Percentiles rank a stretch among this genome's conserved stretches.
Evolutionary conservation across 2,888 invertebrate genomes (phyloP).

Genomic region (Leucophora obtusa): DNA sequence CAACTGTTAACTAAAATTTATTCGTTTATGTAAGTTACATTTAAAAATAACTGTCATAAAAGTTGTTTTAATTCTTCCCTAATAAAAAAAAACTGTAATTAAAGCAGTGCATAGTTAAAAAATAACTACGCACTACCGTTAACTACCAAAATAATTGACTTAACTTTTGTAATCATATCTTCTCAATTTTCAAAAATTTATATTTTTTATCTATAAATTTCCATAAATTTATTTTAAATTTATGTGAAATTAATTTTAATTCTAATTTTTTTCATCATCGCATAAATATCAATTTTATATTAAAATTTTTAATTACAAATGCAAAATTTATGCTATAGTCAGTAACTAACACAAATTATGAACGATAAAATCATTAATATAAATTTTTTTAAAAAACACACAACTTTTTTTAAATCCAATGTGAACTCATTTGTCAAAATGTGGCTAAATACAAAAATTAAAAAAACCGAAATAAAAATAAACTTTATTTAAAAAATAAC

Average conservation of each 20-base stretch:
- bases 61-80: too few relatives aligned
- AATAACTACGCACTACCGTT: too few relatives aligned
- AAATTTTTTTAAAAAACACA: conserved; percentile 43
- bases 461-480: conserved; percentile 13
- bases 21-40: too few relatives aligned
- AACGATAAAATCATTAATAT: conserved; percentile 51
- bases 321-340: neutral
- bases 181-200: too few relatives aligned
- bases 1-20: too few relatives aligned
- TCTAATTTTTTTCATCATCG: conserved; percentile 14
- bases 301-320: conserved; percentile 35
- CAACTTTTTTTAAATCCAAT: conserved; percentile 33
- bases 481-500: neutral
- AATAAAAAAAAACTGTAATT: too few relatives aligned
- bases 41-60: too few relatives aligned
- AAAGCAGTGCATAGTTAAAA: too few relatives aligned
- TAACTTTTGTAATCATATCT: too few relatives aligned
- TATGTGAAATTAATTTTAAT: neutral
- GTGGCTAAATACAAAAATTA: conserved; percentile 42
- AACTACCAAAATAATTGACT: too few relatives aligned
- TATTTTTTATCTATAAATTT: neutral
- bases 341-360: conserved; percentile 29
- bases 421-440: conserved; percentile 64
- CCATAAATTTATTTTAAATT: neutral
- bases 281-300: conserved; percentile 30